Evolutionary conservation across 2,797 vertebrate genomes (phyloP), one percentile per base, ranked within the genome.

Genomic region (Oreortyx pictus): DNA sequence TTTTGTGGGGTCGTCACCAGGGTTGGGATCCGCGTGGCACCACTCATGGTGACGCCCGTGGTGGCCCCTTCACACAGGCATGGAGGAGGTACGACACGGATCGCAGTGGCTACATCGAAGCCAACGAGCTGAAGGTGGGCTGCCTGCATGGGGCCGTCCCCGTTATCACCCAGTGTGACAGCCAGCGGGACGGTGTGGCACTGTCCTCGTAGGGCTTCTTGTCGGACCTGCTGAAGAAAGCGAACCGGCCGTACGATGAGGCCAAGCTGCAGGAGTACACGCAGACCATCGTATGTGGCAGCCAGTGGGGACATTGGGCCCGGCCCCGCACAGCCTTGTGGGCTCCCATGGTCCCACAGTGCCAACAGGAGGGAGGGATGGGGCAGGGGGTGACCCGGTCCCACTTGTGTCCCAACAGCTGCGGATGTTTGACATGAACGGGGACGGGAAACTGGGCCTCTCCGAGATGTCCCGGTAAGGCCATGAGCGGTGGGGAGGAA

Each of bases 401-500:
- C 59, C 9, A 6, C 90, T 92, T 95, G 52, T 97, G 75, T 95
- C 74, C 82, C 27, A 8, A 65, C 96, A 99, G 99, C 98, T 99
- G 49, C 98, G 97, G 90, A 99, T 99, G 98, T 99, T 99, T 50
- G 99, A 99, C 97, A 97, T 99, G 78, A 99, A 99, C 0, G 99
- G 99, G 1, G 99, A 99, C 3, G 99, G 99, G 39, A 99, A 99
- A 83, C 97, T 99, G 90, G 98, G 99, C 39, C 98, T 99, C 75
- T 99, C 99, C 0, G 99, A 99, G 97, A 99, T 99, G 99, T 99
- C 99, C 47, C 98, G 99, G 99, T 99, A 96, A 97, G 98, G 31
- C 31, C 57, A 47, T 0, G 11, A 1, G 79, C 0, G 3, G 60
- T 0, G 0, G 54, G 46, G 59, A 68, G 65, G 56, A 52, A 65